phyloP scores from a whole-genome alignment of 2,888 invertebrate genomes.

The Acleris cristana region DNA sequence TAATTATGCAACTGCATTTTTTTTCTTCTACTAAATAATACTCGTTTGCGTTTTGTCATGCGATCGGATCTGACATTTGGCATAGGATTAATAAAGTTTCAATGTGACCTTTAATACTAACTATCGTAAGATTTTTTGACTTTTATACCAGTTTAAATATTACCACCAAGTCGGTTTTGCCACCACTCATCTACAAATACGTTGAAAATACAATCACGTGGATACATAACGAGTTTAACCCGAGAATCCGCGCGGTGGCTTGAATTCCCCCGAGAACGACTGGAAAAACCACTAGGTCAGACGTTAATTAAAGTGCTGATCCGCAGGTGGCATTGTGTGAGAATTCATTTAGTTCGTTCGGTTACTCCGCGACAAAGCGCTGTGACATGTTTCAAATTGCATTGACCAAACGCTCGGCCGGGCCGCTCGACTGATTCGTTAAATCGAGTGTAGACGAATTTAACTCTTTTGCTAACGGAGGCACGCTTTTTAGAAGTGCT shows the following conservation, averaged over 20 bases:
- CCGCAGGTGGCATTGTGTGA: conserved; percentile 42
- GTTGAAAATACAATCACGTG: neutral
- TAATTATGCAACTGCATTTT: too few species aligned
- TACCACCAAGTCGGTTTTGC: too few species aligned
- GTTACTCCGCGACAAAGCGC: conserved; percentile 51
- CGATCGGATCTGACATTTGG: too few species aligned
- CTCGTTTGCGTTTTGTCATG: too few species aligned
- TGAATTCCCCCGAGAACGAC: neutral
- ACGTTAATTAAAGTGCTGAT: conserved; percentile 55
- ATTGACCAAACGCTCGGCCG: conserved; percentile 44
- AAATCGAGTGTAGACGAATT: conserved; percentile 13
- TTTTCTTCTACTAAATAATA: too few species aligned
- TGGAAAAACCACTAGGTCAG: conserved; percentile 38
- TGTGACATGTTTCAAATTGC: conserved; percentile 44
- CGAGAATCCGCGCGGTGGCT: neutral
- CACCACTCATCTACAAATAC: too few species aligned
- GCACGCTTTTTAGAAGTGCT: neutral
- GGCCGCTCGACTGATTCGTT: conserved; percentile 4
- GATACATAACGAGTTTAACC: neutral
- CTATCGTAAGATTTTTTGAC: too few species aligned
- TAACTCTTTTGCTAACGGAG: conserved; percentile 3
- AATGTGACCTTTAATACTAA: too few species aligned
- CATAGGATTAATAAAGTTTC: too few species aligned
- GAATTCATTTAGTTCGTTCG: conserved; percentile 53
- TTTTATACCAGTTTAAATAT: too few species aligned